Evolutionary conservation across 2,888 invertebrate species (phyloP).

Genomic region (Hydroisotoma schaefferi): DNA sequence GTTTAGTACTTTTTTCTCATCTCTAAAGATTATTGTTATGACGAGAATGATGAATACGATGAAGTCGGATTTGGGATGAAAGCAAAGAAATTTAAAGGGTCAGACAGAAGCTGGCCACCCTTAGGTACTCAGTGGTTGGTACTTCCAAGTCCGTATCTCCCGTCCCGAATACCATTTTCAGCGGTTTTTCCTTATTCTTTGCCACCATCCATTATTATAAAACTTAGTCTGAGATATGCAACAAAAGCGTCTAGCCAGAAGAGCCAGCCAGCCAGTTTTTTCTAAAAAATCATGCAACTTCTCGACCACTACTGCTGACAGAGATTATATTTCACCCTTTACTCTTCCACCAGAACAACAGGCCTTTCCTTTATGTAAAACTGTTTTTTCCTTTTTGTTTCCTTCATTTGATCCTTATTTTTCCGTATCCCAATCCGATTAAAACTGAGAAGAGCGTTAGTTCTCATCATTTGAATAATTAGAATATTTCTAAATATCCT

Average conservation of each 20-base stretch:
- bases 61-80: neutral
- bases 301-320: neutral
- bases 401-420: neutral
- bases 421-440: neutral
- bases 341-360: too few species aligned
- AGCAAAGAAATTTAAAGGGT: neutral
- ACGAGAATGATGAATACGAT: neutral
- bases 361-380: too few species aligned
- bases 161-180: slow-evolving; percentile 7
- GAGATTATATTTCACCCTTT: neutral
- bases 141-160: neutral
- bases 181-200: neutral
- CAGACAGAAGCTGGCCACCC: slow-evolving; percentile 15
- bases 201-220: neutral
- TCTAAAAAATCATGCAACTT: too few species aligned
- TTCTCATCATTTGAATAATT: neutral
- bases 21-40: neutral
- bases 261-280: slow-evolving; percentile 1
- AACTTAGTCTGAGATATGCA: too few species aligned
- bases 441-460: neutral
- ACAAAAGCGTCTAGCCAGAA: neutral
- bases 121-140: slow-evolving; percentile 18
- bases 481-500: slow-evolving; percentile 9
- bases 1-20: neutral
- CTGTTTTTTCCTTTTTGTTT: neutral